Percentiles rank a stretch among this genome's conserved stretches.
Evolutionary conservation across 2,888 invertebrate genomes (phyloP).

Genomic region (Cenopis cana): DNA sequence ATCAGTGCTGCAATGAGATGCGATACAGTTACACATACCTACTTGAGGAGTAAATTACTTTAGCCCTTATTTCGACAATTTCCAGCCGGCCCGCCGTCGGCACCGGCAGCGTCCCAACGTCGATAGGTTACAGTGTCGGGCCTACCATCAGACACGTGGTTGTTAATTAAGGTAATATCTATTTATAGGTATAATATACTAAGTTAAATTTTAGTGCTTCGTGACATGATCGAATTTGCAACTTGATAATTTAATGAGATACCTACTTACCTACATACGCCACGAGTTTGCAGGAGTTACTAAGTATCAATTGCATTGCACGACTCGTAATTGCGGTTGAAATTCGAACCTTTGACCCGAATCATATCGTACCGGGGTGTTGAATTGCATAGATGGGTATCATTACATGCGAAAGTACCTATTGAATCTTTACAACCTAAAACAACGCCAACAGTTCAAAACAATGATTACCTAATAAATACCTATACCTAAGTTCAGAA

Average conservation of each 20-base stretch:
- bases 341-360: conserved; percentile 18
- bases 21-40: too few relatives aligned
- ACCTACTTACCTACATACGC: not conserved
- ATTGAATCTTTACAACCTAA: not conserved
- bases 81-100: too few relatives aligned
- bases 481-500: too few relatives aligned
- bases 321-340: conserved; percentile 2
- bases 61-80: too few relatives aligned
- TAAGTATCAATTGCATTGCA: not conserved
- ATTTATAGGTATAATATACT: too few relatives aligned
- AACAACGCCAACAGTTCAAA: not conserved
- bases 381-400: not conserved
- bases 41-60: too few relatives aligned
- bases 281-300: not conserved
- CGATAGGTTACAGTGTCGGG: too few relatives aligned
- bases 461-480: not conserved
- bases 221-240: not conserved
- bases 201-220: not conserved
- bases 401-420: conserved; percentile 7
- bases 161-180: too few relatives aligned
- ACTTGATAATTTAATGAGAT: not conserved
- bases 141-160: too few relatives aligned
- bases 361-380: not conserved
- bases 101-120: too few relatives aligned
- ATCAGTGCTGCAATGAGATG: not conserved